These are phyloP conservation scores for Clepsis dumicolana DNA, from an alignment of 2,888 invertebrate genomes.

Conservation along the genomic window DNA sequence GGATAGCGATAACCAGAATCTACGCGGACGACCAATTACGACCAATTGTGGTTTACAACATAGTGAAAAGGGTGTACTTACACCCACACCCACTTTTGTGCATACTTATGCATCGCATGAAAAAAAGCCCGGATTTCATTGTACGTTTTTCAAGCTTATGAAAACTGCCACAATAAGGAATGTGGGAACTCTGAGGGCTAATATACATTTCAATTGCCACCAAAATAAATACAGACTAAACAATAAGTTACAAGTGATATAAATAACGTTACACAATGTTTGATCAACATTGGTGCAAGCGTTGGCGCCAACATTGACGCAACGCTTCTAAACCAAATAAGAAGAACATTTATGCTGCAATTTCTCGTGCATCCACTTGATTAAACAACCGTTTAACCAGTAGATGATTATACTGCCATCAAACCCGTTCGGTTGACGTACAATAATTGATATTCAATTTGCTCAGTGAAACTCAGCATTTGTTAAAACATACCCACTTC, in stretches of 20 bases:
- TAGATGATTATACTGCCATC: slow-evolving; percentile 25
- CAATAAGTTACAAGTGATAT: not conserved
- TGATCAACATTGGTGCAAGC: not conserved
- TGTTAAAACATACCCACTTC: slow-evolving; percentile 16
- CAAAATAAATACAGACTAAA: not conserved
- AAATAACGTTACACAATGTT: not conserved
- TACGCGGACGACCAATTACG: too few species aligned
- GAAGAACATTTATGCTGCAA: slow-evolving; percentile 12
- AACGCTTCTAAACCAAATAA: not conserved
- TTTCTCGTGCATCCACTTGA: slow-evolving; percentile 27
- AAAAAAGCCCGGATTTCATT: slow-evolving; percentile 10
- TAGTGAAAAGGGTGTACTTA: slow-evolving; percentile 8
- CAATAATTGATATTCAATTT: slow-evolving; percentile 12
- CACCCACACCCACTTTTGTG: too few species aligned
- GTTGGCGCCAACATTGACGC: not conserved
- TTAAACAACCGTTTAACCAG: slow-evolving; percentile 15
- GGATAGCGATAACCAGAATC: too few species aligned
- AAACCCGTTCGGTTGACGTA: slow-evolving; percentile 6
- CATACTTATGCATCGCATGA: slow-evolving; percentile 8
- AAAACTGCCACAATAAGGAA: not conserved
- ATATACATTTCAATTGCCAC: not conserved
- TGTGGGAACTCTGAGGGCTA: not conserved
- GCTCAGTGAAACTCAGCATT: slow-evolving; percentile 13
- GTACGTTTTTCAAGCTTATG: slow-evolving; percentile 10
- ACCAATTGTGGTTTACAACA: slow-evolving; percentile 7